These are phyloP conservation scores for Plutomurus gul DNA, from an alignment of 1,140 invertebrate species.

Conservation along the genomic window DNA sequence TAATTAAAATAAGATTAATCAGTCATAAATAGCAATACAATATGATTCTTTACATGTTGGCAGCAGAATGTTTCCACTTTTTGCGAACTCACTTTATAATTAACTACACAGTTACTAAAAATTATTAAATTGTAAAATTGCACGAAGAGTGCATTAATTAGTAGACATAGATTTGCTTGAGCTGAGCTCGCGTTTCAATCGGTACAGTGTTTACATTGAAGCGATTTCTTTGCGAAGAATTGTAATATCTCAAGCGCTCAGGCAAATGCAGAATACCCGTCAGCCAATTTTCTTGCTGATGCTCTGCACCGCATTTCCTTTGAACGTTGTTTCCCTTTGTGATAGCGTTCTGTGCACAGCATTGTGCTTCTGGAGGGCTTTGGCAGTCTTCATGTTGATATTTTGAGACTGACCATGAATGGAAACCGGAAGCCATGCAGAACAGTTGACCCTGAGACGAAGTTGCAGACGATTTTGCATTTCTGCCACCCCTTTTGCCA, in stretches of 20 bases:
- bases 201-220: constrained; percentile 75
- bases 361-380: background rate
- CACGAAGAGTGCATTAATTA: too few relatives aligned
- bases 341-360: too few relatives aligned
- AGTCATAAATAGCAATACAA: too few relatives aligned
- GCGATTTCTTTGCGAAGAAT: constrained; percentile 30
- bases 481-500: too few relatives aligned
- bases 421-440: background rate
- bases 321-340: background rate
- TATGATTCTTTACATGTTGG: too few relatives aligned
- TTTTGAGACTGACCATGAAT: constrained; percentile 1
- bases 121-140: too few relatives aligned
- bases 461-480: background rate
- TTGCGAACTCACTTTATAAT: too few relatives aligned
- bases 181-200: constrained; percentile 79
- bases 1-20: too few relatives aligned
- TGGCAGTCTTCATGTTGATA: constrained; percentile 6
- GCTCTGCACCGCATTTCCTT: background rate
- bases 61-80: too few relatives aligned
- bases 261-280: constrained; percentile 15
- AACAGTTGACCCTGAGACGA: background rate
- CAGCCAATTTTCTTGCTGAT: background rate
- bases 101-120: too few relatives aligned
- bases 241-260: constrained; percentile 14
- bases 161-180: constrained; percentile 87